Percentiles rank a stretch among this genome's conserved stretches.
Conservation (phyloP, 2,888 invertebrate genomes). For the Trichopria drosophilae region DNA sequence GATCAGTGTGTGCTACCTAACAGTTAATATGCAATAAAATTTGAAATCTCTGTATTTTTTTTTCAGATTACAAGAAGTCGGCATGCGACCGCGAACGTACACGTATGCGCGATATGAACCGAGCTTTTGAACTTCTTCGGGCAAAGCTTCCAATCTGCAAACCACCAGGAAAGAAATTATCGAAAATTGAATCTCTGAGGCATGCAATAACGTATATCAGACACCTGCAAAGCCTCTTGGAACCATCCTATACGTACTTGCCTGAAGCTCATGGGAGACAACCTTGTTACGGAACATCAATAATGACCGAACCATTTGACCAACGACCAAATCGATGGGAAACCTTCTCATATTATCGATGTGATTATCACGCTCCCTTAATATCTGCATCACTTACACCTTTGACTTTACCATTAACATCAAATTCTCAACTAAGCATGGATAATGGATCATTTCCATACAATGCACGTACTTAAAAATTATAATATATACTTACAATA, state of each 20-base stretch:
- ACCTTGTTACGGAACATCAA: conserved; percentile 39
- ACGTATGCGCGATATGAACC: conserved; percentile 85
- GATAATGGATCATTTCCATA: too few species aligned
- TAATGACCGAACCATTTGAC: conserved; percentile 40
- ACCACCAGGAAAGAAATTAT: conserved; percentile 82
- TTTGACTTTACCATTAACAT: too few species aligned
- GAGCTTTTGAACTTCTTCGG: conserved; percentile 76
- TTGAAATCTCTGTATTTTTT: neutral
- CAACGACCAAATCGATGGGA: conserved; percentile 52
- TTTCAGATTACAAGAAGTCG: conserved; percentile 77
- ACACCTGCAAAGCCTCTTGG: conserved; percentile 69
- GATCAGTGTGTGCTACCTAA: too few species aligned
- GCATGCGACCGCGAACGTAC: conserved; percentile 83
- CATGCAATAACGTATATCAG: conserved; percentile 78
- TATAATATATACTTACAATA: too few species aligned
- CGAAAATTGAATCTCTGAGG: conserved; percentile 82
- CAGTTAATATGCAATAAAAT: too few species aligned
- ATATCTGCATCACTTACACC: too few species aligned
- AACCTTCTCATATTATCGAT: conserved; percentile 53
- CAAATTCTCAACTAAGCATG: too few species aligned
- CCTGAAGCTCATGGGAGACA: conserved; percentile 42
- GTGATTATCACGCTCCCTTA: conserved; percentile 53
- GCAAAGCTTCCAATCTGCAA: conserved; percentile 76
- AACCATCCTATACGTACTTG: conserved; percentile 48
- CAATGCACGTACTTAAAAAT: too few species aligned